Base-by-base conservation (phyloP, 2,113 vertebrate genomes). In the human (Homo sapiens) region DNA sequence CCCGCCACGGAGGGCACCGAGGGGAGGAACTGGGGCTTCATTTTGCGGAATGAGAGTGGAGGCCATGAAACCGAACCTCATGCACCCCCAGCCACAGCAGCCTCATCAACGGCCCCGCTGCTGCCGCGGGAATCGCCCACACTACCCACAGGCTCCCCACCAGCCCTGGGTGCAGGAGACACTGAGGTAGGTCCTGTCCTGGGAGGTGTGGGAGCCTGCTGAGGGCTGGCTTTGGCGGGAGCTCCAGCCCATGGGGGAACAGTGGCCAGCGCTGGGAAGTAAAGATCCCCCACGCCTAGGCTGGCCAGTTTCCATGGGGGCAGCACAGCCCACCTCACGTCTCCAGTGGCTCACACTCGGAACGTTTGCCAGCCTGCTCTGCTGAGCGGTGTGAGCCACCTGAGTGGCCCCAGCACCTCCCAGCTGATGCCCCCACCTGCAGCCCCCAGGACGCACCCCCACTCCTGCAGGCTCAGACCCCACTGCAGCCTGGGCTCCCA, bases 31-130 rank as follows among this genome's bases (percentile, higher is more conserved):
- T 6, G 11, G 57, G 57, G 45, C 23, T 48, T 30, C 14, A 1
- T 27, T 23, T 86, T 55, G 27, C 22, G 68, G 27, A 27, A 1
- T 1, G 4, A 73, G 1, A 3, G 13, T 1, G 35, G 23, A 1
- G 0, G 45, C 4, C n/a, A 0, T 35, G 16, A 48, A 14, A 30
- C 3, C 0, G 4, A 52, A 8, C 27, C 3, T 68, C 35, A 0
- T 35, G 27, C 5, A 30, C 8, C 16, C 45, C 14, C 43, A 3
- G 3, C 90, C 7, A 6, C 66, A 5, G 32, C 14, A 59, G 43
- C 57, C 78, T 52, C 8, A 27, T 17, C 25, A 0, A 3, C 18
- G 6, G 78, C 27, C 0, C 72, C 3, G 0, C 27, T 22, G 0
- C 48, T 43, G 5, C 4, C 16, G 14, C 4, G 1, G 30, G 27